Percentiles rank a stretch among this genome's conserved stretches.
Conservation (phyloP, 2,113 vertebrate genomes). For the Chamaetylas fuelleborni region DNA sequence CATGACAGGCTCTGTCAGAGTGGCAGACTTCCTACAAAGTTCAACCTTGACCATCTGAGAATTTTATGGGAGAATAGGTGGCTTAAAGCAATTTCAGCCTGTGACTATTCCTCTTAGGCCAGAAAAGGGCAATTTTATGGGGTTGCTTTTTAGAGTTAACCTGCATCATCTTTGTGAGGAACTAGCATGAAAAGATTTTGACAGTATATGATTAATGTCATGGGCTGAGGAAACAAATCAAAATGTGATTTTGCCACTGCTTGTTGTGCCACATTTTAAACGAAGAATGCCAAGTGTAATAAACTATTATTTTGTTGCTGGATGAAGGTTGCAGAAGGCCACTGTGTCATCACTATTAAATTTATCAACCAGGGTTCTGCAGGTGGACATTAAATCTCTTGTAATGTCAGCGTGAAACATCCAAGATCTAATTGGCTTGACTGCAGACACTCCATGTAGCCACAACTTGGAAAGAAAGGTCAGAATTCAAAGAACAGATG, state of each 20-base stretch:
- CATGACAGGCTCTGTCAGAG: background rate
- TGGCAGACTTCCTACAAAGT: background rate
- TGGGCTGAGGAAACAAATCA: constrained; percentile 33
- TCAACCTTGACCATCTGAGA: background rate
- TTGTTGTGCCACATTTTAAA: background rate
- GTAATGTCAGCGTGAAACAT: constrained; percentile 62
- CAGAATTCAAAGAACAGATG: constrained; percentile 74
- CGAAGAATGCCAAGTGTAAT: background rate
- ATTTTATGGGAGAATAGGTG: background rate
- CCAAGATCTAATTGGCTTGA: constrained; percentile 52
- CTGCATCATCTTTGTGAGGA: background rate
- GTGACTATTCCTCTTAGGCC: background rate
- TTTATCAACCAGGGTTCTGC: constrained; percentile 44
- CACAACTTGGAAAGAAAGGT: constrained; percentile 58
- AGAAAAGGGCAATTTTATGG: background rate
- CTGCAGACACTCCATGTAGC: constrained; percentile 41
- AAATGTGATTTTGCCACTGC: background rate
- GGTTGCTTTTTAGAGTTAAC: background rate
- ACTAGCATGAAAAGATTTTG: background rate
- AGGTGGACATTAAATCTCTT: constrained; percentile 52
- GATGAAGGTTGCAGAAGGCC: constrained; percentile 24
- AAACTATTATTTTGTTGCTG: background rate
- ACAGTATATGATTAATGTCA: background rate
- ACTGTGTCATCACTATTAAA: constrained; percentile 17
- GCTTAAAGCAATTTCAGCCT: background rate